Evolutionary conservation across 2,797 vertebrate species (phyloP), one percentile per base, ranked within the genome.

Genomic region (Xenentodon cancila): DNA sequence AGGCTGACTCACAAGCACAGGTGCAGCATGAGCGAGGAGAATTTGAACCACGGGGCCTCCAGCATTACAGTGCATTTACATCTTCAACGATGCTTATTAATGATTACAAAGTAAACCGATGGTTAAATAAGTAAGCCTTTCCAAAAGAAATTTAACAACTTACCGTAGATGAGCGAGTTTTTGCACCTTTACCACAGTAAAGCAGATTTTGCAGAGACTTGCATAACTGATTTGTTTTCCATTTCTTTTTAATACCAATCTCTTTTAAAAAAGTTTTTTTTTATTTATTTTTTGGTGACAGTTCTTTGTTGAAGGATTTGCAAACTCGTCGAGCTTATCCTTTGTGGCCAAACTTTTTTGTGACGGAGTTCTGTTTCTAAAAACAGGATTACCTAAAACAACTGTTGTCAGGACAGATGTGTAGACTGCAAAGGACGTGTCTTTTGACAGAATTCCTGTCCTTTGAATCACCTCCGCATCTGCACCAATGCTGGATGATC

Each of bases 331-430:
- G 89, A 71, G 86, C 83, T 87, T 55, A 80, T 61, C 73, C 79
- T 82, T 48, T 1, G 17, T 51, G n/a, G 60, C 62, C 72, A 76
- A 86, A 77, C 79, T 87, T 62, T 82, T 80, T 5, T 68, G 59
- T 68, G 81, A 92, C 86, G 85, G 84, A 79, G 82, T 80, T 78
- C 70, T 73, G 68, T 37, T 80, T 80, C 73, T 71, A 59, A 75
- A 67, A 65, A 19, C 3, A 1, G 82, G 88, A 88, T 91, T 92
- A 88, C 21, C 55, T 84, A 89, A 88, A 90, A 89, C 73, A 93
- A 92, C 91, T 92, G 60, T 64, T 84, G 92, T 89, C 90, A 86
- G 49, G 42, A 65, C 40, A 85, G 90, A 85, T 85, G 90, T 87
- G 83, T 58, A 25, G 64, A 75, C 65, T 62, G 64, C 83, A 71